Evolutionary conservation across 2,113 vertebrate genomes (phyloP).

Genomic region (Patagioenas fasciata): DNA sequence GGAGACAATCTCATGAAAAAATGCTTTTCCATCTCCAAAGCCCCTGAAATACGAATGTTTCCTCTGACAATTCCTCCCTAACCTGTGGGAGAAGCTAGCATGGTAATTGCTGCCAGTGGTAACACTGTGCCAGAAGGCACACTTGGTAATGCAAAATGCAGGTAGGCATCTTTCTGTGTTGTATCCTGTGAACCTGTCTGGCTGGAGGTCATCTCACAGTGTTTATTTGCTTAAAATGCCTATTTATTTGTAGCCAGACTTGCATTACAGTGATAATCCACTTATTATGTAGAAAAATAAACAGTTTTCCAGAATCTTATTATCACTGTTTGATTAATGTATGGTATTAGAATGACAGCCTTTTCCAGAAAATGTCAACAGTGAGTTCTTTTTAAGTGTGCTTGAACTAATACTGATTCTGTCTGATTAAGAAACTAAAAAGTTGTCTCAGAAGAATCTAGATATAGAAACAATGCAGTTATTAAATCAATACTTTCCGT

Average conservation of each 20-base stretch:
- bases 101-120: background rate
- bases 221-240: background rate
- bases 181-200: background rate
- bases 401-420: background rate
- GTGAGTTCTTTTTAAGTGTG: background rate
- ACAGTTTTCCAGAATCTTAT: background rate
- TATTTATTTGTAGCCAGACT: background rate
- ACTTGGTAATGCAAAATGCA: background rate
- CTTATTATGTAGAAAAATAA: background rate
- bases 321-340: background rate
- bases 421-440: background rate
- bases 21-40: background rate
- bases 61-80: background rate
- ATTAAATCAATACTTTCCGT: background rate
- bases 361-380: background rate
- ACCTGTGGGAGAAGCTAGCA: background rate
- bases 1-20: background rate
- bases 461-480: background rate
- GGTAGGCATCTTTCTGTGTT: background rate
- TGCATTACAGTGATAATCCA: background rate
- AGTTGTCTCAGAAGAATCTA: background rate
- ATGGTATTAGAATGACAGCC: background rate
- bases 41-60: background rate
- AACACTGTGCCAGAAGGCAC: background rate
- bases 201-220: background rate